A percentile compares a stretch with the other conserved stretches of the same genome.
These are phyloP conservation scores for Hypsopygia costalis DNA, from an alignment of 2,888 invertebrate genomes.

Conservation along the genomic window DNA sequence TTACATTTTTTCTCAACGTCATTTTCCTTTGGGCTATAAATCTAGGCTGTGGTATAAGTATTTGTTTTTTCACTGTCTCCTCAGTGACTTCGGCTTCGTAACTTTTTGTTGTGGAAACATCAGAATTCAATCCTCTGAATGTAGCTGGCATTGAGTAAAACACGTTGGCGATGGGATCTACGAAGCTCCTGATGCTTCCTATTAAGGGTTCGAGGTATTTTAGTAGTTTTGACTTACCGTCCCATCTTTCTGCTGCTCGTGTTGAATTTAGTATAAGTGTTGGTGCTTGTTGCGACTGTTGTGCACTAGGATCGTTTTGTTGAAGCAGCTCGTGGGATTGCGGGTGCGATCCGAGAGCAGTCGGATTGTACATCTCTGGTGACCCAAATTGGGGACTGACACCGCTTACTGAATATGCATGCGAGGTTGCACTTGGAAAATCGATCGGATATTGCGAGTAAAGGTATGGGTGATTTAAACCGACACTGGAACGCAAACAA, in stretches of 20 bases:
- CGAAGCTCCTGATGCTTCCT: slow-evolving; percentile 52
- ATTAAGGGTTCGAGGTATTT: slow-evolving; percentile 69
- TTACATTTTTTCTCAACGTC: slow-evolving; percentile 42
- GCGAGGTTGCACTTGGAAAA: slow-evolving; percentile 76
- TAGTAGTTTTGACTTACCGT: slow-evolving; percentile 74
- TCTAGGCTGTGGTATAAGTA: slow-evolving; percentile 65
- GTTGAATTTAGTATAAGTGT: slow-evolving; percentile 63
- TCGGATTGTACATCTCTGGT: slow-evolving; percentile 71
- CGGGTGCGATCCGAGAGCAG: slow-evolving; percentile 57
- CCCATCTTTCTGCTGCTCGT: slow-evolving; percentile 72
- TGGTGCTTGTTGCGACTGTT: slow-evolving; percentile 75
- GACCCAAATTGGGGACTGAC: slow-evolving; percentile 72
- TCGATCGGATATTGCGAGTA: slow-evolving; percentile 79
- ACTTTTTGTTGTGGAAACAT: slow-evolving; percentile 53
- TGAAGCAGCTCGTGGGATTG: slow-evolving; percentile 67
- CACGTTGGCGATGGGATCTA: slow-evolving; percentile 63
- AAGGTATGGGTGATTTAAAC: slow-evolving; percentile 75
- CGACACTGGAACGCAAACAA: slow-evolving; percentile 73
- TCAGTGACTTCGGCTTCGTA: slow-evolving; percentile 42
- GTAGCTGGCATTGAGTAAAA: slow-evolving; percentile 68
- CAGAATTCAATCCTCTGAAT: slow-evolving; percentile 62
- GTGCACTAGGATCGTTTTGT: slow-evolving; percentile 68
- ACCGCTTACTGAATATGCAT: slow-evolving; percentile 76
- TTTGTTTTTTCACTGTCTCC: slow-evolving; percentile 49
- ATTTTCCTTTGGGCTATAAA: slow-evolving; percentile 68